phyloP scores from a whole-genome alignment of 2,113 vertebrate genomes.

The Piprites chloris region DNA sequence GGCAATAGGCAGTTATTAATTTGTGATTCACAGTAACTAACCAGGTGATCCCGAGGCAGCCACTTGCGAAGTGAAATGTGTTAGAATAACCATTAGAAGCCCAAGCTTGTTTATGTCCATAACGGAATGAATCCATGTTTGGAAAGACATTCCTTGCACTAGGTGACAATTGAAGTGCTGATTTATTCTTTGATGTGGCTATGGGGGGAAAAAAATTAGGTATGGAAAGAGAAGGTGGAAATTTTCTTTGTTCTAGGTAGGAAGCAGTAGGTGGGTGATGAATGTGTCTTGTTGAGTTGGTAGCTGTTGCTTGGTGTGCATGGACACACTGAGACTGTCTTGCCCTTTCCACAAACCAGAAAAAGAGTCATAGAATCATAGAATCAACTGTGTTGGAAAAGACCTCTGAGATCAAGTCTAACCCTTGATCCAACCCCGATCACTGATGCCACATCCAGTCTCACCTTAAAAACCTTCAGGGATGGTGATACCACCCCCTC shows the following conservation, averaged over 20 bases:
- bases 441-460: no score
- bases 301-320: background rate
- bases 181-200: background rate
- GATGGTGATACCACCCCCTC: no score
- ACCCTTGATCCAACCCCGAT: no score
- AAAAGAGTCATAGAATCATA: no score
- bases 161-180: background rate
- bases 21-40: background rate
- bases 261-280: background rate
- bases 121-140: background rate
- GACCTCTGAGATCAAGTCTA: no score
- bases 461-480: no score
- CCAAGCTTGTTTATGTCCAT: background rate
- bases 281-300: background rate
- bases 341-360: no score
- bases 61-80: background rate
- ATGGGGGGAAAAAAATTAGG: background rate
- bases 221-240: background rate
- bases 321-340: background rate
- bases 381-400: no score
- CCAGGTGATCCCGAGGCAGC: background rate
- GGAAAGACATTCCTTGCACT: background rate
- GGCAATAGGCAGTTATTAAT: background rate
- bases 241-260: background rate
- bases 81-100: background rate